These are phyloP conservation scores for Copidosoma floridanum DNA, from an alignment of 1,140 invertebrate species.

Conservation along the genomic window DNA sequence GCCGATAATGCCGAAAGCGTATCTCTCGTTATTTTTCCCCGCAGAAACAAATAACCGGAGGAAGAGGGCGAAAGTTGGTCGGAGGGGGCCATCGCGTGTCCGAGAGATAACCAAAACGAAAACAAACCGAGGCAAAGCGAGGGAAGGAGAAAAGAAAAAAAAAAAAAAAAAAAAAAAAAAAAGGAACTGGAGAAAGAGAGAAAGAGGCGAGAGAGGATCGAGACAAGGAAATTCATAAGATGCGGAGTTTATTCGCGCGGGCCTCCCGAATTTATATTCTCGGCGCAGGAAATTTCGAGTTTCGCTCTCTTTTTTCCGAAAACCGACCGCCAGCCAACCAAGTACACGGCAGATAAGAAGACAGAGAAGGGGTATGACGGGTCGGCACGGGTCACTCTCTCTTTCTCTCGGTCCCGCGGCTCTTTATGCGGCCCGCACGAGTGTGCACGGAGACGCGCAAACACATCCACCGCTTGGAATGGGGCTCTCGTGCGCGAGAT, in stretches of 20 bases:
- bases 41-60: neutral
- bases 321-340: conserved; percentile 22
- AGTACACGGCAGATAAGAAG: no score
- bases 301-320: neutral
- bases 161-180: neutral
- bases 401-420: neutral
- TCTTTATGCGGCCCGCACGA: conserved; percentile 10
- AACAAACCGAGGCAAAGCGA: neutral
- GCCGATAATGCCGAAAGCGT: conserved; percentile 1
- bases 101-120: neutral
- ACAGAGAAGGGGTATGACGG: conserved; percentile 7
- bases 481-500: conserved; percentile 7
- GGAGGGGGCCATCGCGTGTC: no score
- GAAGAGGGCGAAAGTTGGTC: neutral
- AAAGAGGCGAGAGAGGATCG: neutral
- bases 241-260: conserved; percentile 25
- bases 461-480: conserved; percentile 26
- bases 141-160: neutral
- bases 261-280: conserved; percentile 20
- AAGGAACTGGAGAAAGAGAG: neutral
- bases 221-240: conserved; percentile 29
- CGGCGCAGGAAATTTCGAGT: conserved; percentile 16
- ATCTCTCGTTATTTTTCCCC: neutral
- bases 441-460: conserved; percentile 16
- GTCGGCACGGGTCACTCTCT: conserved; percentile 11